Base-by-base conservation (phyloP, 92 coral and sea anemone genomes). In the Micromussa lordhowensis region DNA sequence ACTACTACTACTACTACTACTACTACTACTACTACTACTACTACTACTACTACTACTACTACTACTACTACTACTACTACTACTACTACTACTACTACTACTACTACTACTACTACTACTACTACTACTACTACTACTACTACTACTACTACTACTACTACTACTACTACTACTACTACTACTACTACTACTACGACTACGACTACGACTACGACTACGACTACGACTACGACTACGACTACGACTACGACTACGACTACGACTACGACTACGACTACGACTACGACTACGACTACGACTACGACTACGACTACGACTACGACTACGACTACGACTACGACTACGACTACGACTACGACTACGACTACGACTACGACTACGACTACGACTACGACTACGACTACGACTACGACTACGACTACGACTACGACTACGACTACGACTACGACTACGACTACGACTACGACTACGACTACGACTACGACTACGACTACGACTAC, bases 1-100 rank as follows among this genome's bases (percentile, higher is more conserved):
- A 64, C 70, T 64, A 64, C 70, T 64, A 64, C 70, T 11, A 64
- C 70, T 64, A 22, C 70, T 17, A 64, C 70, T 64, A 64, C 70
- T 64, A 64, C 70, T 64, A 64, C 70, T 64, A 17, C 70, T 64
- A 64, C 70, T 64, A 64, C 70, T 64, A 21, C 26, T 64, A 64
- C 70, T 64, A 64, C 70, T 8, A 64, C 31, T 17, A 64, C 70
- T 64, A 19, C 70, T 64, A 64, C 70, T 36, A 36, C 70, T 29
- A 64, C 70, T 18, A 22, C 70, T 64, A 64, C 70, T 64, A 64
- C 70, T 36, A 36, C 40, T 36, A 36, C 5, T 36, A 36, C 40
- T 36, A 5, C 2, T 36, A 36, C 40, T 36, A 5, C 2, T 36
- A 36, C 40, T 36, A 5, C 2, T 36, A 36, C 40, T 36, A 5